phyloP scores from a whole-genome alignment of 2,113 vertebrate genomes.

The Pollachius pollachius region DNA sequence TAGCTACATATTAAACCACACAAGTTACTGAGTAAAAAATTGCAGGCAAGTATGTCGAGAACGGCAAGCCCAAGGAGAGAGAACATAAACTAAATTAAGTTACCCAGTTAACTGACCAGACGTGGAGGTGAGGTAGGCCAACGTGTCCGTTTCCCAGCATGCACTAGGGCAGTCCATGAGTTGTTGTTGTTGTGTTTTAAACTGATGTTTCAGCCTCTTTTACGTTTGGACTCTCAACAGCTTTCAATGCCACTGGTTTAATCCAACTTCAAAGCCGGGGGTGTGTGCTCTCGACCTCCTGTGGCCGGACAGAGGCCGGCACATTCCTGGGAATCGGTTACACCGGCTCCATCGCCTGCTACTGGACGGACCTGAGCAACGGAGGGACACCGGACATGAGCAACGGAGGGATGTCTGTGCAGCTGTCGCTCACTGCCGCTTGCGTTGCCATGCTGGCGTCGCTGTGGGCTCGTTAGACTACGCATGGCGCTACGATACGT shows the following conservation, averaged over 20 bases:
- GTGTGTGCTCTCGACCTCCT: slow-evolving; percentile 48
- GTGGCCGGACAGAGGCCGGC: slow-evolving; percentile 21
- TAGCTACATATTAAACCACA: no score
- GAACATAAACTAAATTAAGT: no score
- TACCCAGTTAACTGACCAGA: no score
- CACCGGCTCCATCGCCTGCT: slow-evolving; percentile 40
- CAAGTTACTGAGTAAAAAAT: no score
- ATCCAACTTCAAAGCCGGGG: slow-evolving; percentile 31
- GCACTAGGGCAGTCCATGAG: no score
- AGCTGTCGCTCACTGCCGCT: slow-evolving; percentile 36
- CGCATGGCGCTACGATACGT: no score
- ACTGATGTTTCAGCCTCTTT: no score
- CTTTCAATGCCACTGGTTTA: slow-evolving; percentile 19
- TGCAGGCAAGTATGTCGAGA: no score
- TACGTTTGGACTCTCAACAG: slow-evolving; percentile 13
- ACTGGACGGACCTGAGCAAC: slow-evolving; percentile 44
- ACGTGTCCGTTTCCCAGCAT: no score
- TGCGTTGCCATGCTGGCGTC: slow-evolving; percentile 28
- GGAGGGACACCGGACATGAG: slow-evolving; percentile 29
- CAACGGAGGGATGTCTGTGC: slow-evolving; percentile 41
- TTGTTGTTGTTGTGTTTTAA: no score
- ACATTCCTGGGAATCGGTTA: not conserved
- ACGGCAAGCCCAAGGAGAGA: no score
- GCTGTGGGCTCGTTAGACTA: slow-evolving; percentile 21
- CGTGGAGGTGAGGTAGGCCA: no score